phyloP scores from a whole-genome alignment of 2,888 invertebrate species.

The Eudemis profundana region DNA sequence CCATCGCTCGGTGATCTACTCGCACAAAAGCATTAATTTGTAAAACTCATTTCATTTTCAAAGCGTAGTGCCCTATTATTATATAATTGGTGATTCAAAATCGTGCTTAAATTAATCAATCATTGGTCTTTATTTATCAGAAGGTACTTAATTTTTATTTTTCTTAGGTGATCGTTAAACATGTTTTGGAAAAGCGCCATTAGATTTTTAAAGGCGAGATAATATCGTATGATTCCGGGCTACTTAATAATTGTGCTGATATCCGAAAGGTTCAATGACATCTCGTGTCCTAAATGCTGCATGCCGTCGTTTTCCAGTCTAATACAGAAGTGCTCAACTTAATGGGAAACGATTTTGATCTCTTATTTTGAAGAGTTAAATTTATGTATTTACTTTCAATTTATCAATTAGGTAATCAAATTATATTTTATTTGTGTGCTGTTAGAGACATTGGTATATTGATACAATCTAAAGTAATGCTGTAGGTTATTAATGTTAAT shows the following conservation, averaged over 20 bases:
- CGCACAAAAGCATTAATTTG: conserved; percentile 75
- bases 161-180: background rate
- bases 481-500: conserved; percentile 45
- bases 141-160: conserved; percentile 8
- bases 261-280: conserved; percentile 2
- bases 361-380: conserved; percentile 44
- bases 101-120: background rate
- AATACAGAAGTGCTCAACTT: conserved; percentile 54
- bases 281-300: conserved; percentile 15
- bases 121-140: background rate
- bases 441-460: conserved; percentile 36
- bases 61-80: background rate
- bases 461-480: conserved; percentile 32
- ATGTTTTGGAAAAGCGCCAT: conserved; percentile 5
- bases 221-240: conserved; percentile 2
- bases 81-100: background rate
- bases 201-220: background rate
- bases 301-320: conserved; percentile 48
- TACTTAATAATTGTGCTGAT: conserved; percentile 9
- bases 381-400: conserved; percentile 48
- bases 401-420: conserved; percentile 32
- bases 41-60: conserved; percentile 63
- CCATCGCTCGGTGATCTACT: conserved; percentile 58
- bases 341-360: conserved; percentile 51
- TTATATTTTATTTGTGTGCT: conserved; percentile 38